Evolutionary conservation across 2,797 vertebrate genomes (phyloP).

Genomic region (Otolemur crassicaudatus): DNA sequence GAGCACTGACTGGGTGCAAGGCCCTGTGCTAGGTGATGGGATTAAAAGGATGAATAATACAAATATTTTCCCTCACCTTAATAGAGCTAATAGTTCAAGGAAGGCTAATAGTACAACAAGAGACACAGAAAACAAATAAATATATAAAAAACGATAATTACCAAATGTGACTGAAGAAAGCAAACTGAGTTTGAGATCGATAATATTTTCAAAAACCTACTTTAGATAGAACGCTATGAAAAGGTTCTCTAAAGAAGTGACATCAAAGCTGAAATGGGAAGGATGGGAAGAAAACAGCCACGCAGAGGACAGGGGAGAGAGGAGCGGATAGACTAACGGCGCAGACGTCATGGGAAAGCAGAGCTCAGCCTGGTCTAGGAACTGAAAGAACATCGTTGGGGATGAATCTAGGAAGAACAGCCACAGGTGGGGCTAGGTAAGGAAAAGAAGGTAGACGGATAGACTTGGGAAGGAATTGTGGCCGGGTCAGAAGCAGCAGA

Average conservation of each 20-base stretch:
- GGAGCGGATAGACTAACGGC: accelerated
- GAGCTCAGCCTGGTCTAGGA: neutral
- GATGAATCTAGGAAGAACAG: neutral
- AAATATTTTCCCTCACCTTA: neutral
- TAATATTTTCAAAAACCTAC: neutral
- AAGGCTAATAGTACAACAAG: neutral
- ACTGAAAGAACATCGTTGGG: neutral
- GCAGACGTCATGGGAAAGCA: too few species aligned
- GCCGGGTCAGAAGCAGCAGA: accelerated
- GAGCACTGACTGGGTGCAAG: neutral
- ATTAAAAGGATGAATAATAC: neutral
- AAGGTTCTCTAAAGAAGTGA: neutral
- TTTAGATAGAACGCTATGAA: neutral
- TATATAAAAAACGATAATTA: neutral
- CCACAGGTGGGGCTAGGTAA: neutral
- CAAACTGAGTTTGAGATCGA: neutral
- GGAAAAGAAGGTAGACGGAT: neutral
- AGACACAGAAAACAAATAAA: neutral
- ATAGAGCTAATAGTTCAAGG: neutral
- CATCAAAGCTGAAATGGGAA: neutral
- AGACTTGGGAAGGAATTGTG: neutral
- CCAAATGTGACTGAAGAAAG: neutral
- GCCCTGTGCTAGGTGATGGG: neutral
- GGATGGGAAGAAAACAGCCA: neutral
- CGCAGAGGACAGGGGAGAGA: neutral